A percentile compares a stretch with the other conserved stretches of the same genome.
phyloP scores from a whole-genome alignment of 2,113 vertebrate species.

The human (Homo sapiens) region GRCh38 chr3:42110501-42111000 shows the following conservation, averaged over 20 bases:
- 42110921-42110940: neutral
- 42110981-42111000: neutral
- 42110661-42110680: neutral
- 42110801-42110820: neutral
- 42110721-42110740: neutral
- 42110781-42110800: neutral
- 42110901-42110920: neutral
- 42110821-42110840: neutral
- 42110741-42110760: neutral
- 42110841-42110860: neutral
- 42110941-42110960: too few relatives aligned
- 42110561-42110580: neutral
- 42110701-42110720: neutral
- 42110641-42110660: neutral
- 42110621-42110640: neutral
- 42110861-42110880: neutral
- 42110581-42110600: neutral
- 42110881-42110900: neutral
- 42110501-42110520: neutral
- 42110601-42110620: neutral
- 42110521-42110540: too few relatives aligned
- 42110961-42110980: neutral
- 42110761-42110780: too few relatives aligned
- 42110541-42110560: neutral
- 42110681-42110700: neutral